Base-by-base conservation (phyloP, 2,113 vertebrate species). In the Nibea coibor region DNA sequence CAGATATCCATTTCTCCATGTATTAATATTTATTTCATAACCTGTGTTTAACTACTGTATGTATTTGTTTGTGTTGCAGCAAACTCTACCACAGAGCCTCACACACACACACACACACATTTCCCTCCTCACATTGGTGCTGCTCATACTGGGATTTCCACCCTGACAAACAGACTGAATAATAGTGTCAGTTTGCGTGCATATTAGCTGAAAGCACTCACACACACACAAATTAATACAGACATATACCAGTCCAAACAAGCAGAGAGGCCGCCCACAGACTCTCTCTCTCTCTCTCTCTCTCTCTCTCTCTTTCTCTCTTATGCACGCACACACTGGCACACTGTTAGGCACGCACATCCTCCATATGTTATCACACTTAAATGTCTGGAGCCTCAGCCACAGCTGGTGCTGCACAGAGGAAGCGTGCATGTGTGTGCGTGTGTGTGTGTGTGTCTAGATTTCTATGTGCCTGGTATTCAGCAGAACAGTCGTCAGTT, bases 281-380 rank as follows among this genome's bases (percentile, higher is more conserved):
- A 70, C 12, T 66, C 26, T n/a, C 10, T 11, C 45, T 26, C 51
- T 22, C 22, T 50, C 59, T 22, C 48, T 39, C 26, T 35, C 31
- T 35, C 31, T 6, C 5, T 35, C 28, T 28, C 28, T 28, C 28
- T 28, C 28, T 28, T 0, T 28, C 28, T 28, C 28, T 28, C 28
- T 28, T 26, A 26, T 24, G 42, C 54, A 82, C 66, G 64, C 59
- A 68, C 28, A 64, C 39, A 66, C 31, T 9, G 31, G 20, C 75
- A 67, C 71, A 80, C 54, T 68, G n/a, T 53, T 7, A 65, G 45
- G 16, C 62, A 82, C 39, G 28, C 85, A 93, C 82, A 78, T 80
- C 56, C 79, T 84, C 87, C 82, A 87, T 84, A 85, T 93, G 90
- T 82, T 87, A 45, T 86, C 75, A 68, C 54, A 69, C 22, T 90